A percentile compares a stretch with the other conserved stretches of the same genome.
phyloP scores from a whole-genome alignment of 2,797 vertebrate species.

The Enteromius unitaeniatus region DNA sequence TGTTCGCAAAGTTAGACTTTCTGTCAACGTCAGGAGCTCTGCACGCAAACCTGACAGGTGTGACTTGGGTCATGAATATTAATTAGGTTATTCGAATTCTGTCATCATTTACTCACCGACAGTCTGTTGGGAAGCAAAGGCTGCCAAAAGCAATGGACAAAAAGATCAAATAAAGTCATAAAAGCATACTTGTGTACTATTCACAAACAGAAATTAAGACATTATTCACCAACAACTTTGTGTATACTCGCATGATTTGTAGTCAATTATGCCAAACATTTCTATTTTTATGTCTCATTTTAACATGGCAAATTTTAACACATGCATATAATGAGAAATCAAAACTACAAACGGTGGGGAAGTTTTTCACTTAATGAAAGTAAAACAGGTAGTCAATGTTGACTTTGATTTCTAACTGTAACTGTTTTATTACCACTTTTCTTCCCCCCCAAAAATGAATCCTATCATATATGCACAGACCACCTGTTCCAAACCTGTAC shows the following conservation, averaged over 20 bases:
- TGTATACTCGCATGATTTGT: background rate
- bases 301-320: background rate
- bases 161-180: background rate
- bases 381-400: too few relatives aligned
- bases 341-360: background rate
- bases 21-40: background rate
- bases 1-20: slow-evolving; percentile 1
- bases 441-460: too few relatives aligned
- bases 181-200: too few relatives aligned
- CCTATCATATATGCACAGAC: too few relatives aligned
- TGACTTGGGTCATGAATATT: slow-evolving; percentile 13
- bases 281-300: background rate
- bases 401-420: background rate
- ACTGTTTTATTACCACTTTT: background rate
- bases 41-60: background rate
- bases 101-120: background rate
- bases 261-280: background rate
- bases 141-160: background rate
- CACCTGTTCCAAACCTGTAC: too few relatives aligned
- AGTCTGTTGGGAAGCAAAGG: background rate
- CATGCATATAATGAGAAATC: background rate
- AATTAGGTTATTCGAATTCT: slow-evolving; percentile 11
- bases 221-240: background rate
- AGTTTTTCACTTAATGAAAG: background rate
- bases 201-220: background rate